Percentiles rank a stretch among this genome's conserved stretches.
Evolutionary conservation across 2,113 vertebrate species (phyloP).

Genomic region (Ramphastos sulfuratus): DNA sequence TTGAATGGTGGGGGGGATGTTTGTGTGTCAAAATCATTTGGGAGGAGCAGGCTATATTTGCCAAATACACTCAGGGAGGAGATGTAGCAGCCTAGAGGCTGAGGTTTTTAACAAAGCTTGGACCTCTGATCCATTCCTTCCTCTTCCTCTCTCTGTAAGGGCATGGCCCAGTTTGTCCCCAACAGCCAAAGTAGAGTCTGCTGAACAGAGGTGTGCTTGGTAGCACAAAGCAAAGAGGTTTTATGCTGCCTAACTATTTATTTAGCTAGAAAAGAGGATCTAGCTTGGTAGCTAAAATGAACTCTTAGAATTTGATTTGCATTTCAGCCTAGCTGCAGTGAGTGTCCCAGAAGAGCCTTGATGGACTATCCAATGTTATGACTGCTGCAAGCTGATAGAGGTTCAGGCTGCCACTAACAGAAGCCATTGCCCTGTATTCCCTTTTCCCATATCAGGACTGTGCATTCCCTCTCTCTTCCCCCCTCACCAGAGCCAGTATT

Average conservation of each 20-base stretch:
- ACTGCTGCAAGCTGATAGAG: neutral
- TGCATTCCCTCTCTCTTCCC: neutral
- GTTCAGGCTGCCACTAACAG: neutral
- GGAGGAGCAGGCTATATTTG: neutral
- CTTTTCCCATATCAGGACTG: neutral
- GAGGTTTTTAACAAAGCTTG: neutral
- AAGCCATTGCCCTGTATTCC: neutral
- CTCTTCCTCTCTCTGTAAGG: neutral
- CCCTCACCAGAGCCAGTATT: neutral
- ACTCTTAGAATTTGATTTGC: neutral
- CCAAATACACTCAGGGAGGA: neutral
- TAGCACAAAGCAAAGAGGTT: neutral
- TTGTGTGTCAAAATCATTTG: neutral
- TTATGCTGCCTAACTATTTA: neutral
- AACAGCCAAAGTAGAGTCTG: neutral
- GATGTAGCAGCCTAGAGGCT: neutral
- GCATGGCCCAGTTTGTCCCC: neutral
- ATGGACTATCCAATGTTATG: neutral
- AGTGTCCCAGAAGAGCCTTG: neutral
- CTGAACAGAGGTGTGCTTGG: neutral
- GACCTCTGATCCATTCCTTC: neutral
- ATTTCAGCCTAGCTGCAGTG: neutral
- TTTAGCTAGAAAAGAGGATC: neutral
- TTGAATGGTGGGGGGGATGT: neutral
- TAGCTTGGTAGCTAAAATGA: neutral